phyloP scores from a whole-genome alignment of 2,888 invertebrate genomes.

The Trichopria drosophilae region DNA sequence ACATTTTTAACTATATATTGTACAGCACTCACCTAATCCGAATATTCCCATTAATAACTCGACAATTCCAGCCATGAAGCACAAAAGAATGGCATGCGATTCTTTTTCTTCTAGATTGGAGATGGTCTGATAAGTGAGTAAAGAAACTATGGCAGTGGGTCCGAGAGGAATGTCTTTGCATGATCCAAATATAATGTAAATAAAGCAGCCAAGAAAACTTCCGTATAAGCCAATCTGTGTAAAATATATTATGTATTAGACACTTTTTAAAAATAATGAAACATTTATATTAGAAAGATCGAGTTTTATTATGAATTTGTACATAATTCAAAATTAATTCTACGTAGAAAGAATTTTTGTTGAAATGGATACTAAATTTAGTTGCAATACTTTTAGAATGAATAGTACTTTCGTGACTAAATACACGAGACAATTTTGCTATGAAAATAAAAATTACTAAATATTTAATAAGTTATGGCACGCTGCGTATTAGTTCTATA shows the following conservation, averaged over 20 bases:
- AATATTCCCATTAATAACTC: constrained; percentile 80
- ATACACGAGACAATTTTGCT: too few species aligned
- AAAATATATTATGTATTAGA: not conserved
- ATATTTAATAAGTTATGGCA: too few species aligned
- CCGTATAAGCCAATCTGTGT: constrained; percentile 87
- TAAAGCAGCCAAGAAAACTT: constrained; percentile 88
- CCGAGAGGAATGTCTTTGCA: constrained; percentile 92
- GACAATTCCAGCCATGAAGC: constrained; percentile 74
- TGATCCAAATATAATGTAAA: constrained; percentile 88
- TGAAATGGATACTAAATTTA: too few species aligned
- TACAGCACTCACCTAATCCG: constrained; percentile 67
- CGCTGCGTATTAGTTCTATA: too few species aligned
- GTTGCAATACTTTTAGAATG: too few species aligned
- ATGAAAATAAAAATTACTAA: too few species aligned
- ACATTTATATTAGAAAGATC: too few species aligned
- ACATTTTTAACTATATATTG: too few species aligned
- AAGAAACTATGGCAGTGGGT: constrained; percentile 88
- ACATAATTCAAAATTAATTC: too few species aligned
- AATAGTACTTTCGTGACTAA: too few species aligned
- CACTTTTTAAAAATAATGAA: not conserved
- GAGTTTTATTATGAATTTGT: too few species aligned
- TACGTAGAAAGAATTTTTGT: too few species aligned
- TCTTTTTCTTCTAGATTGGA: constrained; percentile 65
- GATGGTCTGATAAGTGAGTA: constrained; percentile 80
- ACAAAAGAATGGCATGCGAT: constrained; percentile 72